Base-by-base conservation (phyloP, 2,888 invertebrate genomes). In the Mechanitis mazaeus region DNA sequence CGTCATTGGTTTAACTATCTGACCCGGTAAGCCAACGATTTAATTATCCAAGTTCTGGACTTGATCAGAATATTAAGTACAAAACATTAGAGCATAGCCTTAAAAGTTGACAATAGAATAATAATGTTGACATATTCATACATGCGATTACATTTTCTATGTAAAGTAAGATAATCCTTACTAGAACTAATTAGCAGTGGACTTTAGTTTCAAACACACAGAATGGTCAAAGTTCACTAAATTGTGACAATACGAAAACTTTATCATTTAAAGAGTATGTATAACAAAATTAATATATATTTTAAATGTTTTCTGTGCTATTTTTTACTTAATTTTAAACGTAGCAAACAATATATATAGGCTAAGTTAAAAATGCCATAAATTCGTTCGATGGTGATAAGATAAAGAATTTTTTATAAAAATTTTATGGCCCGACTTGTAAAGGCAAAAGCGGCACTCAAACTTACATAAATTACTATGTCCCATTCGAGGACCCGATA, bases 381-480 rank as follows among this genome's bases (percentile, higher is more conserved):
- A 20, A 64, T 60, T 61, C 61, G 61, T 62, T 61, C 58, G 60
- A 64, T 62, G 60, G 47, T 63, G 68, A 67, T 68, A 69, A 69
- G 68, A 69, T 66, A 68, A 66, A 59, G 64, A 50, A 54, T 64
- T 68, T 68, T 65, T 65, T 58, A 58, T 65, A 60, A 67, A 64
- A 71, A 64, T 58, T 42, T 56, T 66, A 63, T 59, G 62, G 64
- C 35, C 54, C 58, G 61, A 55, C 53, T 63, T 63, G 60, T 57
- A 58, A 66, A 67, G 63, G 64, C 57, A 55, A 33, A 58, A 47
- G 56, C 60, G 67, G 65, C 65, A 73, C 74, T 76, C 74, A 69
- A 66, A 69, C 63, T 69, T 72, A 81, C 84, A 86, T 87, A 87
- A 86, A 87, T 86, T 82, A 85, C 81, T 77, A 78, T 77, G 84